Evolutionary conservation across 1,140 invertebrate species (phyloP), one percentile per base, ranked within the genome.

Genomic region (Coptotermes formosanus): DNA sequence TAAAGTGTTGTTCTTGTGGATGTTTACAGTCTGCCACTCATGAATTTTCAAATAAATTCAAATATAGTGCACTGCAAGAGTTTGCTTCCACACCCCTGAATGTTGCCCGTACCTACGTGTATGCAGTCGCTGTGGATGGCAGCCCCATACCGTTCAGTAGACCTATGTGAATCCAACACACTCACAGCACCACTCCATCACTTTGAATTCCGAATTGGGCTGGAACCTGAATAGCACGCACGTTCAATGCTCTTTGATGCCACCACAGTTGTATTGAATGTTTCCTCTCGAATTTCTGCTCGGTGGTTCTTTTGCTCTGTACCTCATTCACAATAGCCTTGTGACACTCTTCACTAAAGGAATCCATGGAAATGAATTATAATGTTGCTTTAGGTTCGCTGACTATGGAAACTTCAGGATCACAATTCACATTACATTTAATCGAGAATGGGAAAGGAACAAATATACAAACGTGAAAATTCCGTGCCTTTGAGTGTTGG

Each of bases 181-280:
- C 25, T 75, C 64, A 11, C 64, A n/a, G 0, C 8, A 23, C 59
- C 8, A 64, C 64, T 16, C 64, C n/a, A 30, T 75, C 64, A 30
- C n/a, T 75, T 75, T 75, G 64, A 75, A 75, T 75, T 75, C 64
- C 64, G 64, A 30, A 55, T 55, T 55, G 52, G 52, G 19, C 52
- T 55, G 52, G 19, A 55, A 55, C 52, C 52, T 55, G 52, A 55
- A 75, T 30, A 30, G 64, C 64, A 75, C 64, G 64, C 16, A 75
- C n/a, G n/a, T 75, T n/a, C 64, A 75, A 75, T 75, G 9, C 64
- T 75, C 64, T 75, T 75, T 75, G 64, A 75, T 75, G n/a, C n/a
- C 9, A 25, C 64, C 64, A 30, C 64, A 75, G 25, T 75, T 75
- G 64, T 75, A 75, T 7, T 75, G 25, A 75, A 75, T 75, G 64